A percentile compares a stretch with the other conserved stretches of the same genome.
Evolutionary conservation across 1,140 invertebrate genomes (phyloP).

Genomic region (Aplysia californica): DNA sequence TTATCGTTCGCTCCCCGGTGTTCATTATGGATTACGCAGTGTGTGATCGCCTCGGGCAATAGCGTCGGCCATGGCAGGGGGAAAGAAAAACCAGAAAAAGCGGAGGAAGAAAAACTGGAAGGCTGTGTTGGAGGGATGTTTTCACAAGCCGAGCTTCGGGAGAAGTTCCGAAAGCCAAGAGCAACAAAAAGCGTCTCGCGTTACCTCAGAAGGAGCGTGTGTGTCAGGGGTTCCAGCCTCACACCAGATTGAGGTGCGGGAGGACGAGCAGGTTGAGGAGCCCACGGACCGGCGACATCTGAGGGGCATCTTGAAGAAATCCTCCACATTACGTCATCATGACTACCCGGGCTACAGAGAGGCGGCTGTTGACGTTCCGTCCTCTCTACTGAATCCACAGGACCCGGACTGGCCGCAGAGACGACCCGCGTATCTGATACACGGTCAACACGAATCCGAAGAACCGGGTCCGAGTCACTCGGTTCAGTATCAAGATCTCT

Average conservation of each 20-base stretch:
- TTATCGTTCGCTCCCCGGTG: background rate
- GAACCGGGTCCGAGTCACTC: background rate
- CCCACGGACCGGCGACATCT: background rate
- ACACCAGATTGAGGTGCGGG: background rate
- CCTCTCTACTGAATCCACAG: background rate
- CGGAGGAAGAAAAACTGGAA: conserved; percentile 15
- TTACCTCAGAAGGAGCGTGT: background rate
- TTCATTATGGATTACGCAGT: background rate
- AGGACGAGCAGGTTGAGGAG: background rate
- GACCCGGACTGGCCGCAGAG: background rate
- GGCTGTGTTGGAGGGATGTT: conserved; percentile 22
- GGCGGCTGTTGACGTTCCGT: background rate
- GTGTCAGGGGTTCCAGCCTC: background rate
- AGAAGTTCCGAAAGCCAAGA: background rate
- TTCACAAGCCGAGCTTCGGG: background rate
- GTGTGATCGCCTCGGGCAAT: background rate
- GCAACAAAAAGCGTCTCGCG: background rate
- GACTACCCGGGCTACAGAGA: background rate
- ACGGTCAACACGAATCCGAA: background rate
- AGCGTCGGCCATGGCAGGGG: conserved; percentile 4
- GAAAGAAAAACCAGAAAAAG: conserved; percentile 13
- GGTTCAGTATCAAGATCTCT: background rate
- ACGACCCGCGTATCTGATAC: conserved; percentile 4
- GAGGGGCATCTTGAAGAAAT: conserved; percentile 27
- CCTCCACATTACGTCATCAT: background rate